A percentile compares a stretch with the other conserved stretches of the same genome.
These are phyloP conservation scores for Anguilla obscura DNA, from an alignment of 2,797 vertebrate species.

Conservation along the genomic window DNA sequence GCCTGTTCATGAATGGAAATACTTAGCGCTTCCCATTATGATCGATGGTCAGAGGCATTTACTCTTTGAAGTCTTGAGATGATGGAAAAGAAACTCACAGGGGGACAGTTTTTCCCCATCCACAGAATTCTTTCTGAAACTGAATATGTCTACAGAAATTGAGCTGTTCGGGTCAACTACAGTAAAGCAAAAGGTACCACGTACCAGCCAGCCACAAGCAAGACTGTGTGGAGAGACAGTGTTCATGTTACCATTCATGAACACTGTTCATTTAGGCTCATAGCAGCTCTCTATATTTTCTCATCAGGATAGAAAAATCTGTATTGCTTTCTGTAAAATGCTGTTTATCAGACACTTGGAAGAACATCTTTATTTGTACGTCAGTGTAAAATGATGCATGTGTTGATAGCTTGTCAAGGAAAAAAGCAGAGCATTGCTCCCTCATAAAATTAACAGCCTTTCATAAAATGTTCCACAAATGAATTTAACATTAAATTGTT, in stretches of 20 bases:
- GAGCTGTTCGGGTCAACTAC: neutral
- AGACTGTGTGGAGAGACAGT: neutral
- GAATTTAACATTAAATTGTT: conserved; percentile 28
- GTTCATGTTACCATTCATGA: neutral
- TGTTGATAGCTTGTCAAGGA: neutral
- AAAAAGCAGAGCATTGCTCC: conserved; percentile 1
- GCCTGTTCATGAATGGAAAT: conserved; percentile 52
- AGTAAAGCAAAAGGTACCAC: neutral
- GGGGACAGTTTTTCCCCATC: conserved; percentile 9
- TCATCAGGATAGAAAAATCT: neutral
- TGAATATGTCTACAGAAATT: conserved; percentile 5
- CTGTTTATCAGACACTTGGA: neutral
- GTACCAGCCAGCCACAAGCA: neutral
- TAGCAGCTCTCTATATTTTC: neutral
- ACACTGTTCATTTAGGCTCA: neutral
- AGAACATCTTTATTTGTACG: neutral
- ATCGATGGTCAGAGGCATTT: conserved; percentile 5
- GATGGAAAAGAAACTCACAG: conserved; percentile 1
- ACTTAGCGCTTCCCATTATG: conserved; percentile 53
- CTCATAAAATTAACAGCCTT: neutral
- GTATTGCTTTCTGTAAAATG: neutral
- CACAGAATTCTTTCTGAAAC: conserved; percentile 21
- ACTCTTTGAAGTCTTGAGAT: conserved; percentile 21
- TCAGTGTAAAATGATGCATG: neutral
- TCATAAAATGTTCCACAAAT: conserved; percentile 11